Conservation (phyloP, 2,113 vertebrate species). For the Lepisosteus osseus region DNA sequence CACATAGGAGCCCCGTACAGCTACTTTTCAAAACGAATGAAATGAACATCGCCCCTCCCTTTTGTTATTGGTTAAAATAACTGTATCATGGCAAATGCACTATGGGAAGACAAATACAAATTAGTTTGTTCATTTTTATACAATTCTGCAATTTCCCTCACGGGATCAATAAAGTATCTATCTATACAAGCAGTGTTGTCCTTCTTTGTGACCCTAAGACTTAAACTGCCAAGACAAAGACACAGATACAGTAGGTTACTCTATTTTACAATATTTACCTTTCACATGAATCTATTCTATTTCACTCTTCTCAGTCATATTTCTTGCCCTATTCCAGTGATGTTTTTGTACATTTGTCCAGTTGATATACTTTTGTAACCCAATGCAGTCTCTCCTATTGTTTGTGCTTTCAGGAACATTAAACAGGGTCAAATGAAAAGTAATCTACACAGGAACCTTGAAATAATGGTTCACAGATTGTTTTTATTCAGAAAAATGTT, state of each 20-base stretch:
- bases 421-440: no score
- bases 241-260: background rate
- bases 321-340: background rate
- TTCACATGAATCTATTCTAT: background rate
- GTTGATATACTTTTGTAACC: no score
- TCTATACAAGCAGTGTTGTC: background rate
- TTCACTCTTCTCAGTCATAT: background rate
- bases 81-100: background rate
- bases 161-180: no score
- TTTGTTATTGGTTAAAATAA: slow-evolving; percentile 5
- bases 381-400: no score
- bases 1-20: no score
- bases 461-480: no score
- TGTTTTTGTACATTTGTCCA: no score
- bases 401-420: no score
- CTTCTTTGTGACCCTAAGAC: background rate
- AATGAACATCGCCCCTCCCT: slow-evolving; percentile 1
- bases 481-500: background rate
- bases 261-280: background rate
- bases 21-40: background rate
- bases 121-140: background rate
- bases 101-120: background rate
- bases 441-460: no score
- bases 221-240: background rate
- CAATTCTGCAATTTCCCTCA: no score